These are phyloP conservation scores for Nowickia ferox DNA, from an alignment of 2,888 invertebrate genomes.

Conservation along the genomic window DNA sequence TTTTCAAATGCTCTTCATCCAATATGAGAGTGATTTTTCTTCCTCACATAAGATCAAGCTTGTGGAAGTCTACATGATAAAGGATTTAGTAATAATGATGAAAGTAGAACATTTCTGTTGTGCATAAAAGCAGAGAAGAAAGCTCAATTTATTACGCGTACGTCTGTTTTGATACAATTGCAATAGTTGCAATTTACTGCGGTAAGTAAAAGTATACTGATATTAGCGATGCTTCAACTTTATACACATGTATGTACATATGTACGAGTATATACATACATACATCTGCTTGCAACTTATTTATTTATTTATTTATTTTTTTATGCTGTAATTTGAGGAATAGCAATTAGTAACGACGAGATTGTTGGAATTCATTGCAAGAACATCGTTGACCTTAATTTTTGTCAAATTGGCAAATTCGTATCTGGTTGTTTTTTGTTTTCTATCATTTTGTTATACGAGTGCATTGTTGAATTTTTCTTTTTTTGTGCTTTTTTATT, in stretches of 20 bases:
- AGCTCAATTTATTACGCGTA: no score
- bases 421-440: conserved; percentile 33
- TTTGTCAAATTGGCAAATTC: conserved; percentile 66
- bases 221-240: background rate
- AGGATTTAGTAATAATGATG: no score
- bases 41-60: no score
- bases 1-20: no score
- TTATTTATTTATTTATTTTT: background rate
- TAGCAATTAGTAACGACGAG: conserved; percentile 7
- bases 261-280: background rate
- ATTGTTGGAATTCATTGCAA: conserved; percentile 52
- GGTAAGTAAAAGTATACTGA: no score
- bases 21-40: no score
- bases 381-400: conserved; percentile 65
- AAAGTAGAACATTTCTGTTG: no score
- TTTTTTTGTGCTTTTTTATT: conserved; percentile 46
- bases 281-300: no score
- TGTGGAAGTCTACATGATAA: no score
- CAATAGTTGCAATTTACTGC: no score
- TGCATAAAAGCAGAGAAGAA: no score
- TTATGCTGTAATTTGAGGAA: background rate
- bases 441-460: background rate
- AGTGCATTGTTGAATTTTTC: conserved; percentile 17
- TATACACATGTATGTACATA: background rate
- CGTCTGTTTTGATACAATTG: no score